Percentiles rank a stretch among this genome's conserved stretches.
These are phyloP conservation scores for Phoenicopterus ruber DNA, from an alignment of 2,113 vertebrate genomes.

Conservation along the genomic window DNA sequence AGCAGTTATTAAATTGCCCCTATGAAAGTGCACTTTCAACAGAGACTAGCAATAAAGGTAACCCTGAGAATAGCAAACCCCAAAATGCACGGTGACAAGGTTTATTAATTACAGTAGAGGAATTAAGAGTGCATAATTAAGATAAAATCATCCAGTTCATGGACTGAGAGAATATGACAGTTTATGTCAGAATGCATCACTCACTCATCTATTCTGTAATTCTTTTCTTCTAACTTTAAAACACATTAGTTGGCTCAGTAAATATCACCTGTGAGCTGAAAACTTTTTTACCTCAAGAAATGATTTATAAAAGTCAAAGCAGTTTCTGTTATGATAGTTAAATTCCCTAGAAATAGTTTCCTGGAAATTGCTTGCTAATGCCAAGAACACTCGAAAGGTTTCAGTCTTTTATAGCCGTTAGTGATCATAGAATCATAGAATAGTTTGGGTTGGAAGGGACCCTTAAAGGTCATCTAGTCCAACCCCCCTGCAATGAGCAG, in stretches of 20 bases:
- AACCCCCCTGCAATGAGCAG: too few relatives aligned
- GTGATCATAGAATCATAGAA: not conserved
- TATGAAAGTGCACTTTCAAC: constrained; percentile 15
- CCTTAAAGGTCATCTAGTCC: too few relatives aligned
- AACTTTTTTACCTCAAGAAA: not conserved
- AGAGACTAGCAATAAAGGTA: constrained; percentile 39
- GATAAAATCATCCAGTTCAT: constrained; percentile 23
- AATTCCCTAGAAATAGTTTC: not conserved
- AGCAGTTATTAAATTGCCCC: constrained; percentile 46
- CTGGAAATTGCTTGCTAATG: not conserved
- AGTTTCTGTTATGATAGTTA: not conserved
- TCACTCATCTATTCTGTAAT: not conserved
- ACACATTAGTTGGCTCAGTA: not conserved
- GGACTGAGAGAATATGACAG: not conserved
- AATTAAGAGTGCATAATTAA: constrained; percentile 60
- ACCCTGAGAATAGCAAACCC: constrained; percentile 33
- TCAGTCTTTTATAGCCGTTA: not conserved
- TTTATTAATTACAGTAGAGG: constrained; percentile 59
- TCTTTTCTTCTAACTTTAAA: constrained; percentile 10
- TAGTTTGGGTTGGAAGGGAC: too few relatives aligned
- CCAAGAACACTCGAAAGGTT: not conserved
- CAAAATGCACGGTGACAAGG: constrained; percentile 11
- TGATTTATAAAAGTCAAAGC: not conserved
- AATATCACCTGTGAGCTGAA: not conserved
- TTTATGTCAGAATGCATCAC: not conserved